Base-by-base conservation (phyloP, 2,888 invertebrate species). In the Pseudococcus jackbeardsleyi region DNA sequence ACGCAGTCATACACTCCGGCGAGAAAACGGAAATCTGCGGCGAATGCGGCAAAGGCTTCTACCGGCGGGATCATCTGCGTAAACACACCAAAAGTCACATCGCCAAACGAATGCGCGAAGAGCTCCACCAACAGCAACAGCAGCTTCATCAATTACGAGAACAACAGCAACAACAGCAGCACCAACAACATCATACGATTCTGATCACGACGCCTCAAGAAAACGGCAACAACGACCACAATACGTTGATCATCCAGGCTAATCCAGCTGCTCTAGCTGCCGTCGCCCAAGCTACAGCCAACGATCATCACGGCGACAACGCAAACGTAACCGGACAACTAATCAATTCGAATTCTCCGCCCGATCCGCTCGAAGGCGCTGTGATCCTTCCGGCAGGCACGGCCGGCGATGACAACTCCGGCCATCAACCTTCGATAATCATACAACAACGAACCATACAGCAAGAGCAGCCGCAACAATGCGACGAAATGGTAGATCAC, bases 1-100 rank as follows among this genome's bases (percentile, higher is more conserved):
- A 96, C 92, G 95, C 95, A 90, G 96, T 96, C 90, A 96, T 96
- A 91, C 96, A 96, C 92, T 95, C 96, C 88, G 96, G 96, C 54
- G 95, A 95, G 91, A 96, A 96, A 92, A 96, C 95, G 7, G 96
- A 96, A 89, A 94, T 95, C 89, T 96, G 96, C 91, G 93, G 92
- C 54, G 94, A 95, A 91, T 96, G 96, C 90, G 95, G 95, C 77
- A 96, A 96, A 92, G 93, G 93, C 11, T 97, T 97, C 92, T 96
- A 97, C 92, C 94, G 97, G 90, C 96, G 96, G 91, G 96, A 96
- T 92, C 96, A 96, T 92, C 93, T 97, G 89, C 93, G 96, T 91
- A 96, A 96, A 91, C 96, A 96, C 92, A 94, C 95, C 48, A 93
- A 95, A 85, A 95, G 95, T 89, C 96, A 96, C 92, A 93, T 95